phyloP scores from a whole-genome alignment of 1,140 invertebrate species.

The Caenorhabditis latens region DNA sequence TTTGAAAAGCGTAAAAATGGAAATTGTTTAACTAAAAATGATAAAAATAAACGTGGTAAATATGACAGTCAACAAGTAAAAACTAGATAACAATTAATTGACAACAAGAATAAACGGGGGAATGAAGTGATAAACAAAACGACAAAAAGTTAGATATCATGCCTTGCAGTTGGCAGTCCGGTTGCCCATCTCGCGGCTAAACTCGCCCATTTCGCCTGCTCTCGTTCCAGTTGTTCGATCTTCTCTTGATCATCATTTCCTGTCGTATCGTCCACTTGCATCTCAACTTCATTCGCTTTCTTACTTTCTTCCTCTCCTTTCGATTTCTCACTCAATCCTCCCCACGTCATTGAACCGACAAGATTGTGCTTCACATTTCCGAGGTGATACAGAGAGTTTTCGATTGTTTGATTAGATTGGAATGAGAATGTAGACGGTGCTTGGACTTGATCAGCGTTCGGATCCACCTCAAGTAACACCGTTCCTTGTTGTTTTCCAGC shows the following conservation, averaged over 20 bases:
- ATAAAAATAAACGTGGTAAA: no score
- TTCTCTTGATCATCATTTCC: not conserved
- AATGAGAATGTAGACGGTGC: not conserved
- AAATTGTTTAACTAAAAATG: no score
- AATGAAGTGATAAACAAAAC: not conserved
- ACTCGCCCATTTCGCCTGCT: constrained; percentile 27
- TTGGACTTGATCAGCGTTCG: not conserved
- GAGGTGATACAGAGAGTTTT: not conserved
- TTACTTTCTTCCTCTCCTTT: not conserved
- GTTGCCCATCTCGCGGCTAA: not conserved
- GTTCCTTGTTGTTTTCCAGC: constrained; percentile 24
- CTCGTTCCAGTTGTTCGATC: not conserved
- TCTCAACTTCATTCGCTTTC: not conserved
- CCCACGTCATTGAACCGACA: constrained; percentile 27
- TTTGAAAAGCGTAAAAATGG: no score
- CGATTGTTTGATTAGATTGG: not conserved
- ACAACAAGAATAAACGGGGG: not conserved
- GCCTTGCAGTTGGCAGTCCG: not conserved
- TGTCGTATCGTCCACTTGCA: not conserved
- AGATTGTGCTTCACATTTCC: constrained; percentile 32
- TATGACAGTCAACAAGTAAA: not conserved
- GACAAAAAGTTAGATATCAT: no score
- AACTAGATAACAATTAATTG: constrained; percentile 30
- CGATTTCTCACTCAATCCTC: not conserved
- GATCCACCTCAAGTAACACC: constrained; percentile 17